phyloP scores from a whole-genome alignment of 2,797 vertebrate genomes.

The Helicolenus hilgendorfi region DNA sequence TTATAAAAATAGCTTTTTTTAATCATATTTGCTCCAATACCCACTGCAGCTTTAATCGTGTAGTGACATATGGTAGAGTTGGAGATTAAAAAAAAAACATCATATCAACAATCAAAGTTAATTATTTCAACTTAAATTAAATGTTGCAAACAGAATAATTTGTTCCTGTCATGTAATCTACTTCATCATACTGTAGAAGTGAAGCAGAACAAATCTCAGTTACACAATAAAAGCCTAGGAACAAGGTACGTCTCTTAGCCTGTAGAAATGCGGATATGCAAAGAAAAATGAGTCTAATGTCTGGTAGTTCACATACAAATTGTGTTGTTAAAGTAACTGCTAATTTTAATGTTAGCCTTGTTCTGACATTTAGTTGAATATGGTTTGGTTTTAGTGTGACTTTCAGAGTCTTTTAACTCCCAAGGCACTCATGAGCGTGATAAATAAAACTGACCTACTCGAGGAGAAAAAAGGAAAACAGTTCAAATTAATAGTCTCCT shows the following conservation, averaged over 20 bases:
- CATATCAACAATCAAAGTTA: neutral
- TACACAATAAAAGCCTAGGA: neutral
- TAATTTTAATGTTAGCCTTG: slow-evolving; percentile 2
- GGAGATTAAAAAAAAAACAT: neutral
- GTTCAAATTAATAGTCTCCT: neutral
- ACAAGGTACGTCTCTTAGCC: neutral
- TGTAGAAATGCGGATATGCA: neutral
- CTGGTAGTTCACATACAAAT: neutral
- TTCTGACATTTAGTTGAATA: slow-evolving; percentile 28
- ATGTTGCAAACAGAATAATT: neutral
- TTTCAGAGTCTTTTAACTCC: slow-evolving; percentile 20
- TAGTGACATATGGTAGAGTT: neutral
- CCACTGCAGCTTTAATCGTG: neutral
- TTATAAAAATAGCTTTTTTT: no score
- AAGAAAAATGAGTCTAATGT: neutral
- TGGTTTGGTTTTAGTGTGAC: neutral
- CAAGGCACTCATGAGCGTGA: neutral
- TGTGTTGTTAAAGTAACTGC: neutral
- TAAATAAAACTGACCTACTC: slow-evolving; percentile 15
- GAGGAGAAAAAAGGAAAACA: neutral
- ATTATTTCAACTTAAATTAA: neutral
- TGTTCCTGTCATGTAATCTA: neutral
- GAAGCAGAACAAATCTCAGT: neutral
- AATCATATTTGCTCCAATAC: no score
- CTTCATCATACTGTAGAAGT: neutral